A percentile compares a stretch with the other conserved stretches of the same genome.
These are phyloP conservation scores for Prionailurus viverrinus DNA, from an alignment of 2,113 vertebrate species.

Conservation along the genomic window DNA sequence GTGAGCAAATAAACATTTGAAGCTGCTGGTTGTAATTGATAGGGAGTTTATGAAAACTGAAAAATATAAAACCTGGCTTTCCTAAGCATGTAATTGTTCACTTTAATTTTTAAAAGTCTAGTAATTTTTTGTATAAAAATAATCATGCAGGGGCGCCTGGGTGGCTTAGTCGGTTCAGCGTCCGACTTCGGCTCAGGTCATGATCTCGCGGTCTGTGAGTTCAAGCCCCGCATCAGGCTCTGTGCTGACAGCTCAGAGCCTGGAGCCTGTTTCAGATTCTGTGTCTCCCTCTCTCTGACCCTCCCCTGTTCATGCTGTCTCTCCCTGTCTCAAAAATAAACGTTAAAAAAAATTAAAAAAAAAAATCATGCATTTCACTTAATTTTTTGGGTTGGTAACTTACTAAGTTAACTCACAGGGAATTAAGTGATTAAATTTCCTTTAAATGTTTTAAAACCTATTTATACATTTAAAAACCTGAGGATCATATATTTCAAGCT, in stretches of 20 bases:
- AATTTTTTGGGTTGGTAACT: not conserved
- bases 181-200: no score
- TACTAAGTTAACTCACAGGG: not conserved
- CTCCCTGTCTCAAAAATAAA: no score
- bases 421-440: not conserved
- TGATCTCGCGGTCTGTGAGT: no score
- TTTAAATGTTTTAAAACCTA: not conserved
- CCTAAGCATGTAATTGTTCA: not conserved
- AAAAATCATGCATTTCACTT: not conserved
- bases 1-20: not conserved
- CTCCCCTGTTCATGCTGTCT: no score
- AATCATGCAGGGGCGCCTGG: not conserved
- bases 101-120: not conserved
- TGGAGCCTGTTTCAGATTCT: no score
- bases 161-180: no score
- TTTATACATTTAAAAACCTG: not conserved
- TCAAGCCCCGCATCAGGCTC: no score
- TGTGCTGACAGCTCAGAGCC: no score
- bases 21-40: slow-evolving; percentile 37
- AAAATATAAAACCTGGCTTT: not conserved
- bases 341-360: no score
- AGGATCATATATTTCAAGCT: not conserved
- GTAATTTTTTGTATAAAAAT: not conserved
- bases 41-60: slow-evolving; percentile 18
- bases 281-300: no score